phyloP scores from a whole-genome alignment of 2,113 vertebrate genomes.

The Psittacara wagleri region DNA sequence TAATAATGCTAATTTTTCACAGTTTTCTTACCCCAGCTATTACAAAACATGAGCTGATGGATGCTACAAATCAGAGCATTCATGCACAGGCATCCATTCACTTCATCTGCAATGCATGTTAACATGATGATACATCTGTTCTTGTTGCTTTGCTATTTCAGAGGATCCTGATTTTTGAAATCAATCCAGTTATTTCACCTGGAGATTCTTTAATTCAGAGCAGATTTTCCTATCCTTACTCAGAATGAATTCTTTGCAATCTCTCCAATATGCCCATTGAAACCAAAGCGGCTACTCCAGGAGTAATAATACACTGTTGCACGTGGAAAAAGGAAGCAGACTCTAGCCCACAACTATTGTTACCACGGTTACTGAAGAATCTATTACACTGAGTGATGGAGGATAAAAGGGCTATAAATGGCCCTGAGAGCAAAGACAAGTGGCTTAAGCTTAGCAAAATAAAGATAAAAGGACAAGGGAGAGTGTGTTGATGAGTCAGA shows the following conservation, averaged over 20 bases:
- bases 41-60: background rate
- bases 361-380: background rate
- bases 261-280: background rate
- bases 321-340: background rate
- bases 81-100: background rate
- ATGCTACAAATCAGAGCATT: background rate
- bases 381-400: background rate
- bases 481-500: background rate
- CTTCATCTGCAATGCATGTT: background rate
- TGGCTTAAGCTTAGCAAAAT: background rate
- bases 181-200: background rate
- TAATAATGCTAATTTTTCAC: background rate
- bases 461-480: background rate
- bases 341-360: background rate
- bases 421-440: background rate
- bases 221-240: background rate
- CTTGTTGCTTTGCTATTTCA: background rate
- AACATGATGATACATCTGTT: background rate
- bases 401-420: background rate
- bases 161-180: slow-evolving; percentile 17
- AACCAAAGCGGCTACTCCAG: background rate
- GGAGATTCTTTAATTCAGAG: slow-evolving; percentile 17
- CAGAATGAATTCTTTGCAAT: background rate
- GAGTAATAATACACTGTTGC: background rate
- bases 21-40: background rate